Evolutionary conservation across 2,113 vertebrate genomes (phyloP).

Genomic region (Phrynocephalus versicolor): DNA sequence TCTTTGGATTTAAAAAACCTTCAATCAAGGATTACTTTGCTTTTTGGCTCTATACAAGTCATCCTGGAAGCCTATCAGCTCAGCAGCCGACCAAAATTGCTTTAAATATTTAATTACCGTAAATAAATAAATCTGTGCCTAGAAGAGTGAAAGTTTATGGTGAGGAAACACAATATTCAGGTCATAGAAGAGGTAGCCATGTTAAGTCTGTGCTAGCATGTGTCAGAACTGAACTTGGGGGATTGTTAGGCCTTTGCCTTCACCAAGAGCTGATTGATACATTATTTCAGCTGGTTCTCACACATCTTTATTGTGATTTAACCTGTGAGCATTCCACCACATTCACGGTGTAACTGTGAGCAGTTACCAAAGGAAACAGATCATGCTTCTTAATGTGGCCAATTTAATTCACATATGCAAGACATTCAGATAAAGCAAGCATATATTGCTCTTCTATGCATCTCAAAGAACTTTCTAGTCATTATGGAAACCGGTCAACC

Average conservation of each 20-base stretch:
- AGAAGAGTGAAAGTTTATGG: not conserved
- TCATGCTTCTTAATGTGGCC: too few relatives aligned
- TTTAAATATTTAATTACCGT: not conserved
- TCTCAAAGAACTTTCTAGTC: too few relatives aligned
- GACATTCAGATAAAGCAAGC: not conserved
- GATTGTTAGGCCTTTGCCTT: not conserved
- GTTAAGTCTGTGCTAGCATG: not conserved
- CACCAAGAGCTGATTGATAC: not conserved
- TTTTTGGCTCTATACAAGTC: not conserved
- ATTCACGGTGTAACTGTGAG: too few relatives aligned
- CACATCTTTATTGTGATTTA: not conserved
- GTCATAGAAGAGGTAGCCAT: too few relatives aligned
- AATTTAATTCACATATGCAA: too few relatives aligned
- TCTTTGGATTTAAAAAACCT: not conserved
- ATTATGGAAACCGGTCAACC: not conserved
- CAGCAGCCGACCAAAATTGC: not conserved
- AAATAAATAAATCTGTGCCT: not conserved
- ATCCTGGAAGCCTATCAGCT: not conserved
- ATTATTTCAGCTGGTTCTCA: not conserved
- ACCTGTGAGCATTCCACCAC: not conserved
- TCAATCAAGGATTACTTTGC: not conserved
- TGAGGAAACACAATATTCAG: not conserved
- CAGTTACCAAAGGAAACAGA: too few relatives aligned
- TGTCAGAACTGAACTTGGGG: not conserved
- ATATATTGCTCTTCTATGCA: not conserved